phyloP scores from a whole-genome alignment of 92 coral and sea anemone genomes.

The Heliopora coerulea region DNA sequence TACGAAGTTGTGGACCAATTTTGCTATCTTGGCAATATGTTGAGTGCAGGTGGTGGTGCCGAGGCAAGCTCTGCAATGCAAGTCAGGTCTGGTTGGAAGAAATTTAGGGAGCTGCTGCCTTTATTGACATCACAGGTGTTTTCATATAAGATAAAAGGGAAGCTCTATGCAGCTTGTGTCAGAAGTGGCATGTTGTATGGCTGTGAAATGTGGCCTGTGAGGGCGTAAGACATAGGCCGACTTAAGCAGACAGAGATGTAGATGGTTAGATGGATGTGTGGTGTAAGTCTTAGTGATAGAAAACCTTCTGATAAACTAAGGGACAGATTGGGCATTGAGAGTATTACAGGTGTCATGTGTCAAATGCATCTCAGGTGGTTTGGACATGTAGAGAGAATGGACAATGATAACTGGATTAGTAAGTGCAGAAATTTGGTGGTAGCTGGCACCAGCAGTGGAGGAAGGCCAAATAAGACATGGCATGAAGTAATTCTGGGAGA shows the following conservation, averaged over 20 bases:
- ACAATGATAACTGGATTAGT: conserved; percentile 9
- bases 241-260: neutral
- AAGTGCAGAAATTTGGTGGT: conserved; percentile 8
- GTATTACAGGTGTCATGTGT: too few relatives aligned
- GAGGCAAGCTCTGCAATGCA: conserved; percentile 7
- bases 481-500: too few relatives aligned
- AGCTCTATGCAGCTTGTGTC: too few relatives aligned
- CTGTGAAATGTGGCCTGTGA: too few relatives aligned
- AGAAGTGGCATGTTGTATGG: too few relatives aligned
- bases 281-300: neutral
- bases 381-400: too few relatives aligned
- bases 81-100: conserved; percentile 36
- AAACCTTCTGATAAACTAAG: neutral
- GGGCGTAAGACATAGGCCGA: neutral
- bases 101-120: conserved; percentile 44
- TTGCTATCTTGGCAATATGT: conserved; percentile 23
- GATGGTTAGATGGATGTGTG: neutral
- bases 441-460: conserved; percentile 29
- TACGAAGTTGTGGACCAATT: conserved; percentile 20
- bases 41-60: conserved; percentile 31
- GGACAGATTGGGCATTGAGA: too few relatives aligned
- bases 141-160: neutral
- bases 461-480: too few relatives aligned
- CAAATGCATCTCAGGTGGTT: neutral
- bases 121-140: conserved; percentile 11